Percentiles rank a stretch among this genome's conserved stretches.
phyloP scores from a whole-genome alignment of 2,888 invertebrate genomes.

The Harmothoe impar region DNA sequence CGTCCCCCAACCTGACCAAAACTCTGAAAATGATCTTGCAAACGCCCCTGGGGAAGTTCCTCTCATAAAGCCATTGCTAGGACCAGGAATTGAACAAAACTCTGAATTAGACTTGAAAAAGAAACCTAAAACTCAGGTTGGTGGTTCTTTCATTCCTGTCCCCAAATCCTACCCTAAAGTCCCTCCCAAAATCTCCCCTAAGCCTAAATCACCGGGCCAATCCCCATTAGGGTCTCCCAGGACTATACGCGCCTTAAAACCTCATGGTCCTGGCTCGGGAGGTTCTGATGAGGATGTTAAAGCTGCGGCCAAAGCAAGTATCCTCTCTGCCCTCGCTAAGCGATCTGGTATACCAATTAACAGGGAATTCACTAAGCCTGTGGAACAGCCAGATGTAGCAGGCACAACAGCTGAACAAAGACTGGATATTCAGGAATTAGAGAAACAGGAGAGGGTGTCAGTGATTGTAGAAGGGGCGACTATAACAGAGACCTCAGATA shows the following conservation, averaged over 20 bases:
- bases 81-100: not conserved
- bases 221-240: not conserved
- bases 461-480: not conserved
- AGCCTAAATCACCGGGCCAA: not conserved
- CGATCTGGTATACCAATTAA: not conserved
- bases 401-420: not conserved
- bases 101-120: not conserved
- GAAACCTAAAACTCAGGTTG: not conserved
- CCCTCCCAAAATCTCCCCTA: slow-evolving; percentile 49
- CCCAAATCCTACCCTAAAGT: not conserved
- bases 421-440: not conserved
- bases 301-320: not conserved
- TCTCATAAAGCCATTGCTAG: not conserved
- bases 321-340: slow-evolving; percentile 24
- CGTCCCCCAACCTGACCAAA: not conserved
- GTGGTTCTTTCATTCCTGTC: slow-evolving; percentile 5
- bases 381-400: not conserved
- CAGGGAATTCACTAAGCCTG: not conserved
- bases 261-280: too few species aligned
- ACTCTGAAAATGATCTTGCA: not conserved
- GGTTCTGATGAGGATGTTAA: not conserved
- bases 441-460: not conserved
- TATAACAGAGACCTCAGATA: not conserved
- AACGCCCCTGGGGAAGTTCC: not conserved
- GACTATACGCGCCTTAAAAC: not conserved